These are phyloP conservation scores for Nannospalax galili DNA, from an alignment of 2,113 vertebrate genomes.

Conservation along the genomic window DNA sequence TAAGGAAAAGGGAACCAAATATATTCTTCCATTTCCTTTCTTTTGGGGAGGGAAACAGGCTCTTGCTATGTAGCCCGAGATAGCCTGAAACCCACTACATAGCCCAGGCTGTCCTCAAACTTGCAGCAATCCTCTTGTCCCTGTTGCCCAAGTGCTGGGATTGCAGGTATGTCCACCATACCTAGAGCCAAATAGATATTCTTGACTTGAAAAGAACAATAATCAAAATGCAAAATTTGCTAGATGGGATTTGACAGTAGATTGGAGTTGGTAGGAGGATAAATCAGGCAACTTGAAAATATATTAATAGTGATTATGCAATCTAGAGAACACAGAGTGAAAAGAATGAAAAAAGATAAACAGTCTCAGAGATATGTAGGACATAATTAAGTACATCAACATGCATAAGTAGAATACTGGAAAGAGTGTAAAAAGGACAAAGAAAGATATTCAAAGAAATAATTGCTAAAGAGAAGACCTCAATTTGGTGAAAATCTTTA, in stretches of 20 bases:
- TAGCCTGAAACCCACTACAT: neutral
- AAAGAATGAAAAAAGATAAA: slow-evolving; percentile 53
- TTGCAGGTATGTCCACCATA: neutral
- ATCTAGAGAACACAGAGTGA: slow-evolving; percentile 13
- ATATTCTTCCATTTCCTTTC: neutral
- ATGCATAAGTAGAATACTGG: slow-evolving; percentile 2
- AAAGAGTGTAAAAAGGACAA: neutral
- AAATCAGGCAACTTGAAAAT: neutral
- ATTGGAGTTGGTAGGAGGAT: slow-evolving; percentile 16
- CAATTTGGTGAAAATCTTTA: slow-evolving; percentile 17
- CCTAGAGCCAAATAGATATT: neutral
- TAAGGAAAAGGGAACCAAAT: neutral
- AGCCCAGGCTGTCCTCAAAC: neutral
- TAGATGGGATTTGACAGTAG: neutral
- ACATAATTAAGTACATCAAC: neutral
- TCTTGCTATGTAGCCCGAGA: neutral
- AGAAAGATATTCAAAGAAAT: slow-evolving; percentile 34
- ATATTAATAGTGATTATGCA: slow-evolving; percentile 15
- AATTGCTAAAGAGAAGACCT: slow-evolving; percentile 39
- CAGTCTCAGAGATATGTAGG: neutral
- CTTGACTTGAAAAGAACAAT: slow-evolving; percentile 34
- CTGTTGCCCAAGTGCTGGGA: neutral
- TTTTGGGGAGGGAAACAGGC: neutral
- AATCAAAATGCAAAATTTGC: slow-evolving; percentile 56
- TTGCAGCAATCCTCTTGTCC: neutral